Conservation (phyloP, 2,797 vertebrate genomes). For the Picus viridis region DNA sequence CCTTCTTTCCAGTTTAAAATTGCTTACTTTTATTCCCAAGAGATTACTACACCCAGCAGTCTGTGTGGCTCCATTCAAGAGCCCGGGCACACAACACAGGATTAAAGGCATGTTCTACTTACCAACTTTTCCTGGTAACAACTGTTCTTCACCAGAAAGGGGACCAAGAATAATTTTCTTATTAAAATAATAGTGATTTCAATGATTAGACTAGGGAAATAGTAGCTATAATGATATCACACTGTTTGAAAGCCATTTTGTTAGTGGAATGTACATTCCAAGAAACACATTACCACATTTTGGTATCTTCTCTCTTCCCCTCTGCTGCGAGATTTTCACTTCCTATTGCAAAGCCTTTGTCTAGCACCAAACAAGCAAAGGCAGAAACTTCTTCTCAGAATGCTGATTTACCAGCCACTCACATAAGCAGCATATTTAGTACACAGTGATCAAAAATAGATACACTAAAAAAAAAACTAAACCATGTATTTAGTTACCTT, state of each 20-base stretch:
- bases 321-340: neutral
- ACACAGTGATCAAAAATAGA: neutral
- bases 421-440: neutral
- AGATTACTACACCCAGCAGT: neutral
- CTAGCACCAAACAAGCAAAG: neutral
- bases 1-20: slow-evolving; percentile 1
- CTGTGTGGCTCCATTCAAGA: neutral
- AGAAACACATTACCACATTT: neutral
- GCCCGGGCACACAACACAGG: neutral
- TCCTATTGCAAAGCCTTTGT: neutral
- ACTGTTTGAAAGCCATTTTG: neutral
- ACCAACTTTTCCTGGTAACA: neutral
- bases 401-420: neutral
- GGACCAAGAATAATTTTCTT: neutral
- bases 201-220: neutral
- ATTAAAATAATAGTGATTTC: neutral
- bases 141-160: neutral
- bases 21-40: neutral
- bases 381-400: neutral
- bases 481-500: slow-evolving; percentile 78
- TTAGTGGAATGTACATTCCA: neutral
- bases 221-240: neutral
- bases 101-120: neutral
- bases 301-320: neutral
- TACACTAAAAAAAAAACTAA: neutral